A percentile compares a stretch with the other conserved stretches of the same genome.
phyloP scores from a whole-genome alignment of 1,140 invertebrate genomes.

The Ceratina japonica region DNA sequence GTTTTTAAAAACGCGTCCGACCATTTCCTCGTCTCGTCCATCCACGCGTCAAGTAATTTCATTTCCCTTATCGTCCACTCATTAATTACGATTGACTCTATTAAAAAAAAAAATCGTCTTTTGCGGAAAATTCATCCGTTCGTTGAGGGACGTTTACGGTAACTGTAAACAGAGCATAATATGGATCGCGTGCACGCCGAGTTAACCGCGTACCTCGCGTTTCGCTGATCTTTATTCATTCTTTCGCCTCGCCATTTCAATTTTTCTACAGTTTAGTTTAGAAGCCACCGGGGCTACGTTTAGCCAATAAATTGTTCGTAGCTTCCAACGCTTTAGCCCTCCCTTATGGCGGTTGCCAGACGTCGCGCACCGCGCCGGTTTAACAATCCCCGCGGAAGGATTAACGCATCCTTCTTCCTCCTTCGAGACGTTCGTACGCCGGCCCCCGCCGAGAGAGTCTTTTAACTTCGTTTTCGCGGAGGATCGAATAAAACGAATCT shows the following conservation, averaged over 20 bases:
- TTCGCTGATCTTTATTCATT: slow-evolving; percentile 78
- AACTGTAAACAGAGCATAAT: slow-evolving; percentile 68
- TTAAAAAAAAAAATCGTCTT: slow-evolving; percentile 70
- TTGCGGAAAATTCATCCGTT: too few species aligned
- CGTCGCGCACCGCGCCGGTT: not conserved
- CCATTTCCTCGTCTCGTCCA: not conserved
- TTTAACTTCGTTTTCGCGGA: not conserved
- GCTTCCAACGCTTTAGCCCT: slow-evolving; percentile 42
- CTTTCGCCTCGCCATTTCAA: slow-evolving; percentile 76
- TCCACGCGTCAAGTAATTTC: not conserved
- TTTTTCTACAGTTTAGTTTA: slow-evolving; percentile 77
- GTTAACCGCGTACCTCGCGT: slow-evolving; percentile 26
- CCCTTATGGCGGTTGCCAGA: slow-evolving; percentile 29
- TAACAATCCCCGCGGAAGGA: slow-evolving; percentile 14
- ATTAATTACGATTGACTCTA: slow-evolving; percentile 52
- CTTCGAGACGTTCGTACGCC: too few species aligned
- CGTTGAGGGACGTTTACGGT: too few species aligned
- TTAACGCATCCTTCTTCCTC: not conserved
- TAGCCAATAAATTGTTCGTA: slow-evolving; percentile 53
- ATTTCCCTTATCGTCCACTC: too few species aligned
- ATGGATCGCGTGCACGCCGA: slow-evolving; percentile 73
- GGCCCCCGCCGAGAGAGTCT: too few species aligned
- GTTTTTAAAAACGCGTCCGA: slow-evolving; percentile 6
- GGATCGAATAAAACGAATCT: too few species aligned
- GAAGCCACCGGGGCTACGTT: slow-evolving; percentile 21